Conservation (phyloP, 2,888 invertebrate genomes). For the Drosophila subsilvestris region DNA sequence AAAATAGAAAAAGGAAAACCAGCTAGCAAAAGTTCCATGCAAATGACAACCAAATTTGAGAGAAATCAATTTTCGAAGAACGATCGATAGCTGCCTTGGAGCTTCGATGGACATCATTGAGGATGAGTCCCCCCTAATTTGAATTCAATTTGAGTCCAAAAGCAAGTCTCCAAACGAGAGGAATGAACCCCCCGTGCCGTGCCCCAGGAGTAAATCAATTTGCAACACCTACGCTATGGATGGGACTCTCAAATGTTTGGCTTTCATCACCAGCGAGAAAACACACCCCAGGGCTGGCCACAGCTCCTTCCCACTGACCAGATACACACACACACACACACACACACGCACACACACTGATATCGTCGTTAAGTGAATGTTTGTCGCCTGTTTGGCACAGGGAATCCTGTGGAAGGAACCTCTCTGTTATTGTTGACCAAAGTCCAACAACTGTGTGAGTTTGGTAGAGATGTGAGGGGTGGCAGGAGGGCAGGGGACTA, state of each 20-base stretch:
- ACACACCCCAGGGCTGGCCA: conserved; percentile 10
- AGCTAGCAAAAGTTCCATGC: too few species aligned
- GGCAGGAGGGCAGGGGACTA: not conserved
- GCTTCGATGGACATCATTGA: not conserved
- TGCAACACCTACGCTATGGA: not conserved
- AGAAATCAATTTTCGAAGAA: too few species aligned
- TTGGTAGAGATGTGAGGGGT: not conserved
- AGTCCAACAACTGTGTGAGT: conserved; percentile 47
- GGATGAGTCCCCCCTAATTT: not conserved
- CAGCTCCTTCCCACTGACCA: not conserved
- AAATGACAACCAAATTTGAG: too few species aligned
- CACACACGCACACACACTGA: conserved; percentile 4
- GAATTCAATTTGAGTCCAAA: not conserved
- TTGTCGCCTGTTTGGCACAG: conserved; percentile 48
- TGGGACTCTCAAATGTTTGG: conserved; percentile 27
- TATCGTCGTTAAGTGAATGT: conserved; percentile 35
- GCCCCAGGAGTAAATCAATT: not conserved
- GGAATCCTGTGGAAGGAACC: conserved; percentile 6
- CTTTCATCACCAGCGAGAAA: conserved; percentile 25
- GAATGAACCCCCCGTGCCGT: not conserved
- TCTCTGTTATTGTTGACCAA: conserved; percentile 43
- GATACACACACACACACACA: conserved; percentile 3
- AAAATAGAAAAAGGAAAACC: conserved; percentile 46
- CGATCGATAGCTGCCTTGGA: too few species aligned
- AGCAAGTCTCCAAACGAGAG: not conserved